phyloP scores from a whole-genome alignment of 53 echinoderm and acorn worm genomes.

The Patiria pectinifera region DNA sequence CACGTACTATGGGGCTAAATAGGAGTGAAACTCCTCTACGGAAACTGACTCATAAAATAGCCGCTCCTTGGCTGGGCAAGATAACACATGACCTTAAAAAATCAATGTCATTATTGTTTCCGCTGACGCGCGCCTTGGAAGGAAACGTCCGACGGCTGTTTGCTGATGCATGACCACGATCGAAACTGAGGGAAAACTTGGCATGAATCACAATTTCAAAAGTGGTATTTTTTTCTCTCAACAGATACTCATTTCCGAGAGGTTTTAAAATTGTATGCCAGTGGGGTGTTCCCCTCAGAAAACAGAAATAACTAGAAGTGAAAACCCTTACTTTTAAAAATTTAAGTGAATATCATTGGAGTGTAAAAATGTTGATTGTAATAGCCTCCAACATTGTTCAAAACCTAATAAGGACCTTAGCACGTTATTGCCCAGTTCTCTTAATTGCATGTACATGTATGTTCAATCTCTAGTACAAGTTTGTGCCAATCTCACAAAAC shows the following conservation, averaged over 20 bases:
- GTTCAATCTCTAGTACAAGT: not conserved
- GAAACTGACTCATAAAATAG: conserved; percentile 47
- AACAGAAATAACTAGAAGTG: too few relatives aligned
- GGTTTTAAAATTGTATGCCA: too few relatives aligned
- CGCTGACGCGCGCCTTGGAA: conserved; percentile 9
- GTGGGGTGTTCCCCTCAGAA: too few relatives aligned
- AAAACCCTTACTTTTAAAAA: too few relatives aligned
- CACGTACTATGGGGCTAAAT: not conserved
- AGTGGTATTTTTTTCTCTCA: too few relatives aligned
- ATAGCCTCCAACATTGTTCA: too few relatives aligned
- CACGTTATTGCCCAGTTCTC: too few relatives aligned
- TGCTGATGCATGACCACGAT: not conserved
- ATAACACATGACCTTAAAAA: conserved; percentile 38
- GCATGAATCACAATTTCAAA: not conserved
- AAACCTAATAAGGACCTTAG: too few relatives aligned
- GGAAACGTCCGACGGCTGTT: conserved; percentile 20
- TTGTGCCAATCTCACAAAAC: not conserved
- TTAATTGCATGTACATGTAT: too few relatives aligned
- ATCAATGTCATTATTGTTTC: conserved; percentile 57
- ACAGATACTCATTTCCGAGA: too few relatives aligned
- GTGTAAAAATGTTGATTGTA: too few relatives aligned
- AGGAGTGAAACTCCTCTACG: conserved; percentile 17
- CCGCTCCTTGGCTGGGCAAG: not conserved
- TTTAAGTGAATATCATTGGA: too few relatives aligned
- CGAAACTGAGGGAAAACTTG: not conserved